phyloP scores from a whole-genome alignment of 2,797 vertebrate genomes.

The Telmatherina bonti region DNA sequence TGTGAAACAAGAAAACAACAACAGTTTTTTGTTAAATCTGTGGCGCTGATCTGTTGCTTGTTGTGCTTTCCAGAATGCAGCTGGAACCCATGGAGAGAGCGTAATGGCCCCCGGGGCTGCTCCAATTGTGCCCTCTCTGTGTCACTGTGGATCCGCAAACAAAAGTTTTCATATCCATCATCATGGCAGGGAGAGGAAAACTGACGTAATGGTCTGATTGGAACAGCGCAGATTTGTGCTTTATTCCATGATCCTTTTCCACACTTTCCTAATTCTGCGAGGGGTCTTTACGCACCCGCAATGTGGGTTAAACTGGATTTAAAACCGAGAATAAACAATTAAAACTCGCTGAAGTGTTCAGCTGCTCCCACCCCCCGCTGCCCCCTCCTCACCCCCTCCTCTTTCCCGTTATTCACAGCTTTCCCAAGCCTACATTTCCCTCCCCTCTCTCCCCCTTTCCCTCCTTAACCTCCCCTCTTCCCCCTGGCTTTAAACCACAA shows the following conservation, averaged over 20 bases:
- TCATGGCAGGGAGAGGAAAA: constrained; percentile 23
- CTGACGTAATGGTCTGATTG: constrained; percentile 23
- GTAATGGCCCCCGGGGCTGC: constrained; percentile 38
- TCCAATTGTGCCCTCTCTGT: constrained; percentile 58
- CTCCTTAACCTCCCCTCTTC: constrained; percentile 5
- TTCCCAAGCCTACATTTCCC: constrained; percentile 60
- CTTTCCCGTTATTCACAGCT: constrained; percentile 70
- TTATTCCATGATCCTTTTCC: not conserved
- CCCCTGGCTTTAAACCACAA: constrained; percentile 51
- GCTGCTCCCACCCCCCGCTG: constrained; percentile 15
- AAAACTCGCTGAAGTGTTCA: constrained; percentile 40
- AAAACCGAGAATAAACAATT: constrained; percentile 46
- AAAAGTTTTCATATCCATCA: constrained; percentile 58
- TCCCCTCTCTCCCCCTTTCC: not conserved
- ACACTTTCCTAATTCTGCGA: constrained; percentile 33
- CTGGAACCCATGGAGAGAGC: constrained; percentile 49
- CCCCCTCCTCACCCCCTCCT: constrained; percentile 8
- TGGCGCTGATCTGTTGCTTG: constrained; percentile 48
- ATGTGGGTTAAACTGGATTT: constrained; percentile 52
- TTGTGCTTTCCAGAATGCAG: constrained; percentile 58
- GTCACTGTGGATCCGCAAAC: constrained; percentile 38
- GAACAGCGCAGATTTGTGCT: not conserved
- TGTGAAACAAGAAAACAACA: constrained; percentile 64
- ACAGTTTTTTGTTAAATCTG: constrained; percentile 33
- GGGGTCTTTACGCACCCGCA: constrained; percentile 35